Evolutionary conservation across 2,797 vertebrate genomes (phyloP), one percentile per base, ranked within the genome.

Genomic region (Sebastes aleutianus): DNA sequence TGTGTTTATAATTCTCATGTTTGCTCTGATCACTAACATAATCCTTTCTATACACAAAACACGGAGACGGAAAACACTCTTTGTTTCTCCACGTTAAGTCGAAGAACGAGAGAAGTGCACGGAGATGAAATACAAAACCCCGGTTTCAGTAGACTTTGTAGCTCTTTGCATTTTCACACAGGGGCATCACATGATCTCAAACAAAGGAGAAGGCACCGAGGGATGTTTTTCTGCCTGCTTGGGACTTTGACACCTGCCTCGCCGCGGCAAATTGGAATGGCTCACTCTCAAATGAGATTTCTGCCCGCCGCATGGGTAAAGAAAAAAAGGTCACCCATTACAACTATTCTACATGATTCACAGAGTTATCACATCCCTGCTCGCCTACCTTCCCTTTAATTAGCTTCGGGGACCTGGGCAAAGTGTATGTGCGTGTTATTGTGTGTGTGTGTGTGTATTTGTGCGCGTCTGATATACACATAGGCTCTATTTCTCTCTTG

Each of bases 191-290:
- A 90, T 91, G 92, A 91, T 92, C 91, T 91, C 92, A 91, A 90
- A 93, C 93, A 94, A 93, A 95, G 87, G 91, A 91, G 89, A 88
- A 92, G 86, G 88, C 90, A 93, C 91, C 79, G 29, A 87, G 92
- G 90, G 92, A 93, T 92, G 90, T 93, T 95, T 94, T 94, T 93
- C 91, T 92, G 92, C 91, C 90, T 85, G 87, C 84, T 93, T 93
- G 94, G 93, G 95, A 95, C 93, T 95, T 93, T 95, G 94, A 94
- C 95, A 95, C 94, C 94, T 95, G 94, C 92, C 92, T 95, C 80
- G 86, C 91, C 72, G 84, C 88, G 78, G 93, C 91, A 94, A 95
- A 93, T 92, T 92, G 93, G 90, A 89, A 93, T 78, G 89, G 86
- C 92, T 94, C 82, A 88, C 92, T 90, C 92, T 93, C 92, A 91